Evolutionary conservation across 2,888 invertebrate species (phyloP), one percentile per base, ranked within the genome.

Genomic region (Aplocera efformata): DNA sequence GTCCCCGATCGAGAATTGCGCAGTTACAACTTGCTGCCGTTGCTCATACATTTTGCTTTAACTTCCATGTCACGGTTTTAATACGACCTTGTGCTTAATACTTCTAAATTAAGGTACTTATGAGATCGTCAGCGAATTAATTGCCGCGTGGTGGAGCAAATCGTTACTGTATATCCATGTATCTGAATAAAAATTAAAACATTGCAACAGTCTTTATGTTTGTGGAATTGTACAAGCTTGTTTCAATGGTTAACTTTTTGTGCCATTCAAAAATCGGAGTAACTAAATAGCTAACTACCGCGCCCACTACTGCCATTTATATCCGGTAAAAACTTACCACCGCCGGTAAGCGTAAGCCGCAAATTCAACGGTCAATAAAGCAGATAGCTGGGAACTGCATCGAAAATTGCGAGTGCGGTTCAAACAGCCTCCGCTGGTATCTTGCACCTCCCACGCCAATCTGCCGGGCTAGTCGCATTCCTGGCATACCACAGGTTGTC

Each of bases 401-500:
- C 22, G 40, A 60, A 62, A 69, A 68, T 63, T 62, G 75, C 71
- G 65, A 67, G 58, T 67, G 65, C 64, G 60, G 57, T 58, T 59
- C 43, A 17, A 73, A 67, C 62, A 63, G 63, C 64, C 50, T 58
- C 56, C 61, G 59, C 56, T 58, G 60, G 57, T 72, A 47, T 65
- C 61, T 72, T 71, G 72, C 70, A 70, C 79, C 79, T 79, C 82
- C 83, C 77, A 81, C 83, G 77, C 74, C 67, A 65, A 71, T 71
- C 63, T 72, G 68, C 69, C 69, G 77, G 67, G 69, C 72, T 77
- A 77, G 72, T 77, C 77, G 72, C 85, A 85, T 86, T 82, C 84
- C 79, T 60, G 67, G 70, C 82, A 83, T 85, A 72, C 66, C 72
- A 64, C 75, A 76, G 84, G 82, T 81, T 84, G 80, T 80, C 81